Conservation (phyloP, 2,113 vertebrate genomes). For the Ammodramus savannarum region DNA sequence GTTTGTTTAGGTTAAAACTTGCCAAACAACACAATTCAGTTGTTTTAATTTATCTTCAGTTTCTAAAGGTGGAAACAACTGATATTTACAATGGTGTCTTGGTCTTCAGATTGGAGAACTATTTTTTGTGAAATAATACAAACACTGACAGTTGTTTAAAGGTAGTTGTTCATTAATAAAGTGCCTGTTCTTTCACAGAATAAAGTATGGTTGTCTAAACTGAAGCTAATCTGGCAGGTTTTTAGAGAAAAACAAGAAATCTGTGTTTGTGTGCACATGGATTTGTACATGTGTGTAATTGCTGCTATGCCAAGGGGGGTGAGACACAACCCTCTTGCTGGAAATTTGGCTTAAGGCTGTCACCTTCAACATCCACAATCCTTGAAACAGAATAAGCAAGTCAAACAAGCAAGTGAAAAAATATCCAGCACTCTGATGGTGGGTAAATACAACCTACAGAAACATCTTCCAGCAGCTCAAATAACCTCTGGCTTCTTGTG, state of each 20-base stretch:
- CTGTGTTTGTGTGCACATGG: no score
- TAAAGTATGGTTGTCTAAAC: background rate
- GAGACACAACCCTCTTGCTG: background rate
- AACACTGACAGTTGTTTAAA: background rate
- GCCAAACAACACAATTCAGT: background rate
- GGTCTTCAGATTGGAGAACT: background rate
- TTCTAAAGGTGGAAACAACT: background rate
- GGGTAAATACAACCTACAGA: background rate
- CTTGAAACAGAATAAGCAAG: background rate
- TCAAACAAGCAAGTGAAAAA: background rate
- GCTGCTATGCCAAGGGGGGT: background rate
- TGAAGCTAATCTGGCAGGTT: background rate
- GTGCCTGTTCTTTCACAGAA: background rate
- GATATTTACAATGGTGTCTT: fast-evolving
- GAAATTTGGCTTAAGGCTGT: background rate
- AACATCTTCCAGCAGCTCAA: background rate
- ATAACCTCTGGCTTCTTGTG: background rate
- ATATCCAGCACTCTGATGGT: background rate
- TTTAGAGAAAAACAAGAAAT: background rate
- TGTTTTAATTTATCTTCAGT: background rate
- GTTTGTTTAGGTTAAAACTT: background rate
- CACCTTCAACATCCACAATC: background rate
- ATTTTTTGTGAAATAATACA: background rate
- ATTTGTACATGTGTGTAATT: fast-evolving
- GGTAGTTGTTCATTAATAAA: background rate